Conservation (phyloP, 2,113 vertebrate genomes). For the Cichladusa arquata region DNA sequence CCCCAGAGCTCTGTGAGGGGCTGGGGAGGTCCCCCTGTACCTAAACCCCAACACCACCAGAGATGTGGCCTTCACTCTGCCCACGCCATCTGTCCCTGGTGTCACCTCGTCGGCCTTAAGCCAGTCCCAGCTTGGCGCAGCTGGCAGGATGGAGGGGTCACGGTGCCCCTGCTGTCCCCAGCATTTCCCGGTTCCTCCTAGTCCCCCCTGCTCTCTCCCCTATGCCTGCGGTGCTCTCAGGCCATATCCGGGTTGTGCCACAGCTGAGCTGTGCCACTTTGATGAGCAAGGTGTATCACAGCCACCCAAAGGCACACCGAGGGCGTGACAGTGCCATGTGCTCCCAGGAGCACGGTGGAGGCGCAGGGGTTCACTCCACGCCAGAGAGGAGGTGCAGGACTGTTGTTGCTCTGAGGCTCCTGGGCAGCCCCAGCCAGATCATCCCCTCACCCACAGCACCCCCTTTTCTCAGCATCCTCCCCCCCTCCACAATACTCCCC, state of each 20-base stretch:
- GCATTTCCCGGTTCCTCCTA: background rate
- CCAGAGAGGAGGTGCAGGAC: background rate
- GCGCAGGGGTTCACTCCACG: accelerated
- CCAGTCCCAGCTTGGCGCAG: background rate
- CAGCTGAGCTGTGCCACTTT: background rate
- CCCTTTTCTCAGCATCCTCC: background rate
- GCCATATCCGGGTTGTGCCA: accelerated
- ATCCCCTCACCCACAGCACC: background rate
- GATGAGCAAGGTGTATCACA: background rate
- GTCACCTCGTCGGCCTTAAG: background rate
- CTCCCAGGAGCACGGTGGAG: background rate
- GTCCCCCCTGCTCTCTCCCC: accelerated
- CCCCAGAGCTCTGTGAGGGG: background rate
- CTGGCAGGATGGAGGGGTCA: background rate
- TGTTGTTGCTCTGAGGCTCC: background rate
- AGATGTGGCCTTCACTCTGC: background rate
- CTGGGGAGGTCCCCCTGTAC: background rate
- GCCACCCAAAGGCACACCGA: background rate
- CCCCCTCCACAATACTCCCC: background rate
- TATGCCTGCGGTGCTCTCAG: background rate
- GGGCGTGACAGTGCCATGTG: background rate
- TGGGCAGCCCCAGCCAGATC: background rate
- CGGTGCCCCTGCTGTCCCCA: background rate
- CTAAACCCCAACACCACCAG: background rate
- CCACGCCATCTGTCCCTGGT: background rate